Percentiles rank a stretch among this genome's conserved stretches.
Evolutionary conservation across 2,888 invertebrate genomes (phyloP).

Genomic region (Scaptomyza caliginosa): DNA sequence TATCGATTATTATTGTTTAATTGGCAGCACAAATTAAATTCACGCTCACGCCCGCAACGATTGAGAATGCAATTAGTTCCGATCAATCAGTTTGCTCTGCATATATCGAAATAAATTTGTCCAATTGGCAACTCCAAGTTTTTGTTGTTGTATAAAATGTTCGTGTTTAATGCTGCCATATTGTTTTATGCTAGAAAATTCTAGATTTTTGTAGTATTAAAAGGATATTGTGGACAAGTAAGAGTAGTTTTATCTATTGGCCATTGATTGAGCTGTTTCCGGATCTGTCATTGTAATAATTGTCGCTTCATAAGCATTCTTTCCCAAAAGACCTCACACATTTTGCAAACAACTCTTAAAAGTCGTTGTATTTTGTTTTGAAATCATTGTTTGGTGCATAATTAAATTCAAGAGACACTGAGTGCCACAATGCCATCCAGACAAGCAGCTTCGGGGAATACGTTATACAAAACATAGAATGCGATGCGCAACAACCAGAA

Average conservation of each 20-base stretch:
- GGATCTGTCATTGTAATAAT: slow-evolving; percentile 44
- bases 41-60: neutral
- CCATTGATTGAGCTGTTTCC: slow-evolving; percentile 66
- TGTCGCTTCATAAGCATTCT: slow-evolving; percentile 18
- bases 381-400: slow-evolving; percentile 28
- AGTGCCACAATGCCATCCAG: slow-evolving; percentile 20
- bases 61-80: too few relatives aligned
- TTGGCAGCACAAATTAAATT: neutral
- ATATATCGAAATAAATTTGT: neutral
- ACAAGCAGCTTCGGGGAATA: slow-evolving; percentile 38
- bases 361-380: neutral
- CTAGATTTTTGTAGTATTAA: too few relatives aligned
- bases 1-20: neutral
- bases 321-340: slow-evolving; percentile 38
- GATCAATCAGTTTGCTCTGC: neutral
- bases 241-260: slow-evolving; percentile 5
- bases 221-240: neutral
- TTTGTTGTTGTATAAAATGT: too few relatives aligned
- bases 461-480: neutral
- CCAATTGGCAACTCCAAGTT: neutral
- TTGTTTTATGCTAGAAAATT: too few relatives aligned
- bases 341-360: slow-evolving; percentile 27
- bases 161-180: neutral
- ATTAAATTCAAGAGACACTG: slow-evolving; percentile 37
- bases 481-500: slow-evolving; percentile 20